Evolutionary conservation across 2,888 invertebrate species (phyloP).

Genomic region (Archaeoteleia sp.): DNA sequence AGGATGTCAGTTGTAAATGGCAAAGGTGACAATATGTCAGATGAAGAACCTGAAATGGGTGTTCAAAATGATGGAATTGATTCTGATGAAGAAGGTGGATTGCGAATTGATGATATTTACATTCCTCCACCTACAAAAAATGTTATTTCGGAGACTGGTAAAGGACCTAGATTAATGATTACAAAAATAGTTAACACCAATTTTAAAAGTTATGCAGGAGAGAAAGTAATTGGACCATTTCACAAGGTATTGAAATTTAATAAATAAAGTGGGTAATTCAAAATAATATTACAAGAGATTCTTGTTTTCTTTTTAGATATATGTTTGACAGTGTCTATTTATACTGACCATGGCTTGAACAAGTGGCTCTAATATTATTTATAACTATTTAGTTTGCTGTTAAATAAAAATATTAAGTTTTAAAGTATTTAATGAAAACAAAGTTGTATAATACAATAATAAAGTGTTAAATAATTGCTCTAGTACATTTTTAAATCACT

Average conservation of each 20-base stretch:
- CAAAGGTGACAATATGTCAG: slow-evolving; percentile 28
- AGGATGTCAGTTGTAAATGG: slow-evolving; percentile 50
- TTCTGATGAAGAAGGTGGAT: slow-evolving; percentile 81
- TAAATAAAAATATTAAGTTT: too few relatives aligned
- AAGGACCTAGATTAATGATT: slow-evolving; percentile 91
- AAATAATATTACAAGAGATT: too few relatives aligned
- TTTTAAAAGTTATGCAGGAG: slow-evolving; percentile 97
- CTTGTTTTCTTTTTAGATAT: slow-evolving; percentile 13
- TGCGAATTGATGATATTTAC: slow-evolving; percentile 84
- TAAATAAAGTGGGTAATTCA: slow-evolving; percentile 10
- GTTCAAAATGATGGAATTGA: slow-evolving; percentile 26
- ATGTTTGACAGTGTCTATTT: too few relatives aligned
- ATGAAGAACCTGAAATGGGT: slow-evolving; percentile 53
- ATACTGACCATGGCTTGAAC: too few relatives aligned
- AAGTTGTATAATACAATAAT: too few relatives aligned
- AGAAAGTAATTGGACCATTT: slow-evolving; percentile 91
- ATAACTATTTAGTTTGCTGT: too few relatives aligned
- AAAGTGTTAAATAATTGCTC: too few relatives aligned
- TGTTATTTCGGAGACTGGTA: slow-evolving; percentile 82
- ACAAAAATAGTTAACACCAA: slow-evolving; percentile 92
- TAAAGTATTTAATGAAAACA: too few relatives aligned
- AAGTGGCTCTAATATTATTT: too few relatives aligned
- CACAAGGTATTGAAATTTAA: slow-evolving; percentile 83
- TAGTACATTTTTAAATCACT: too few relatives aligned
- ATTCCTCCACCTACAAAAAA: slow-evolving; percentile 88